Base-by-base conservation (phyloP, 2,888 invertebrate species). In the Rapana venosa region DNA sequence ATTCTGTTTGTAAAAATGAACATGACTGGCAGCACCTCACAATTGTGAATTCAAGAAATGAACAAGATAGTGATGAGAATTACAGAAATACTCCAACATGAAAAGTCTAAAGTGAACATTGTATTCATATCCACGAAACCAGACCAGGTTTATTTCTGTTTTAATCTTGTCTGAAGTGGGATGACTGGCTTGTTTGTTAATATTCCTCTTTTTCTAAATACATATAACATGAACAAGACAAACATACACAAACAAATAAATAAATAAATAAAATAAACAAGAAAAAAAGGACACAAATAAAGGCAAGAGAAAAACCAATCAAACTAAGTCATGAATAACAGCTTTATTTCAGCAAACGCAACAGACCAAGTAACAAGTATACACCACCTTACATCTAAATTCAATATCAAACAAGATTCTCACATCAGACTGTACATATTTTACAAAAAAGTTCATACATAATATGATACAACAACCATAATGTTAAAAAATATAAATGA, bases 271-370 rank as follows among this genome's bases (percentile, higher is more conserved):
- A 58, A 22, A 17, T 0, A 74, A 87, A 26, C 13, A 15, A 58
- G 26, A 58, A 8, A 30, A 70, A 88, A 81, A 56, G 47, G 26
- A 58, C 35, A 88, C 13, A 36, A 88, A 17, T 74, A 6, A 77
- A 88, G 30, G 56, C 79, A 30, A 26, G 35, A 26, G 79, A 22
- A 15, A 79, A 79, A 79, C 35, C 79, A 79, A 79, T 13, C 32
- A 79, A 79, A 79, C 79, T 6, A 26, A 79, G 32, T 79, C 79
- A 79, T 79, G 79, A 35, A 35, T 79, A 88, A 88, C 79, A 88
- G 88, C 88, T 88, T 88, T 88, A 88, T 88, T 88, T 88, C 88
- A 77, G 88, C 88, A 58, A 88, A 88, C 77, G 47, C 47, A 88
- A 79, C 58, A 47, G 79, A 88, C 79, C 74, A 84, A n/a, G 56